phyloP scores from a whole-genome alignment of 2,888 invertebrate species.

The Ornithoptera alexandrae region DNA sequence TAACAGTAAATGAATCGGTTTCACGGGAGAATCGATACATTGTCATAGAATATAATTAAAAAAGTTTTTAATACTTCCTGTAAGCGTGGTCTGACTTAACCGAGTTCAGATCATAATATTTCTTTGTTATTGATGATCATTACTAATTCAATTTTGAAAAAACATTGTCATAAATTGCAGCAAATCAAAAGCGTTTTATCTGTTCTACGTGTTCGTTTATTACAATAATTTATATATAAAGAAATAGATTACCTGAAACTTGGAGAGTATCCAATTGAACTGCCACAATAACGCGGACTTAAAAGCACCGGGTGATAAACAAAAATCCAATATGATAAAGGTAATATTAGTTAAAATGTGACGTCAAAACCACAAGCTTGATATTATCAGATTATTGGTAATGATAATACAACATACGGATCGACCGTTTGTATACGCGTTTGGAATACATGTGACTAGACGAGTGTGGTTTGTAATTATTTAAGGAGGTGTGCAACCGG shows the following conservation, averaged over 20 bases:
- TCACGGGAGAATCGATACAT: too few relatives aligned
- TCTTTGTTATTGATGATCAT: too few relatives aligned
- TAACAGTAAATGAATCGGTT: too few relatives aligned
- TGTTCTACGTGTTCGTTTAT: not conserved
- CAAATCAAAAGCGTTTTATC: not conserved
- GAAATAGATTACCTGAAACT: slow-evolving; percentile 9
- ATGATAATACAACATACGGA: slow-evolving; percentile 45
- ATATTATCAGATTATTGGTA: slow-evolving; percentile 58
- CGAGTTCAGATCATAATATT: too few relatives aligned
- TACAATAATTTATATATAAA: not conserved
- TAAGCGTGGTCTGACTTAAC: too few relatives aligned
- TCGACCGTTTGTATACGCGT: slow-evolving; percentile 48
- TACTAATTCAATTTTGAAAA: too few relatives aligned
- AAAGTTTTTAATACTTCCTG: too few relatives aligned
- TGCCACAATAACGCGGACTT: slow-evolving; percentile 18
- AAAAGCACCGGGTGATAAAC: slow-evolving; percentile 25
- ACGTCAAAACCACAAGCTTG: slow-evolving; percentile 48
- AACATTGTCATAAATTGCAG: too few relatives aligned
- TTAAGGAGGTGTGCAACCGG: slow-evolving; percentile 40
- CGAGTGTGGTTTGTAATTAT: slow-evolving; percentile 46
- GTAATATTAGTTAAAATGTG: slow-evolving; percentile 33
- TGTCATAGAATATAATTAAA: too few relatives aligned
- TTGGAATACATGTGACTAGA: slow-evolving; percentile 56
- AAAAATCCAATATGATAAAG: slow-evolving; percentile 3
- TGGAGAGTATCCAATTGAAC: slow-evolving; percentile 1